These are phyloP conservation scores for Limnothrissa miodon DNA, from an alignment of 2,113 vertebrate species.

Conservation along the genomic window DNA sequence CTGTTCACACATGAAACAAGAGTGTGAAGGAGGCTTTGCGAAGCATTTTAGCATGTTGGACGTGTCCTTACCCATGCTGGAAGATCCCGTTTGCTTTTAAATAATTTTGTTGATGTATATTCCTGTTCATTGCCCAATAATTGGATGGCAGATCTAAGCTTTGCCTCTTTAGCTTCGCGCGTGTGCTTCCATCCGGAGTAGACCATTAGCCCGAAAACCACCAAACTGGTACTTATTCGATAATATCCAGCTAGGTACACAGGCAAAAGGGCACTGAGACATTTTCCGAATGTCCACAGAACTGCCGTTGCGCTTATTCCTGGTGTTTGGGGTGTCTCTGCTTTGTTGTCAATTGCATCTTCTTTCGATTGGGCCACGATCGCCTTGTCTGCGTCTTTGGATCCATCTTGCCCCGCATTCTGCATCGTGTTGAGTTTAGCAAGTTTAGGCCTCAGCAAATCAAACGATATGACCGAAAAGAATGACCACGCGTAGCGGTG, in stretches of 20 bases:
- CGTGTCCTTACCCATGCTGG: conserved; percentile 78
- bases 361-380: conserved; percentile 34
- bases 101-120: conserved; percentile 56
- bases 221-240: conserved; percentile 80
- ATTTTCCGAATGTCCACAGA: conserved; percentile 80
- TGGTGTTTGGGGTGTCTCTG: conserved; percentile 19
- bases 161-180: conserved; percentile 76
- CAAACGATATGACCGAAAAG: not conserved
- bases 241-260: conserved; percentile 85
- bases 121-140: conserved; percentile 72
- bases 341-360: not conserved
- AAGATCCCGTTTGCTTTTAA: conserved; percentile 71
- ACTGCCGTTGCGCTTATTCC: conserved; percentile 67
- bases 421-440: conserved; percentile 18
- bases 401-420: conserved; percentile 11
- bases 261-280: conserved; percentile 79
- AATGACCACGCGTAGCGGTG: not conserved
- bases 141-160: conserved; percentile 72
- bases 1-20: not conserved
- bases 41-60: not conserved
- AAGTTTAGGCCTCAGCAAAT: not conserved
- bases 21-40: not conserved
- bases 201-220: conserved; percentile 81
- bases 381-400: conserved; percentile 30
- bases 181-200: conserved; percentile 86